Conservation (phyloP, 1,140 invertebrate genomes). For the Anadara kagoshimensis region DNA sequence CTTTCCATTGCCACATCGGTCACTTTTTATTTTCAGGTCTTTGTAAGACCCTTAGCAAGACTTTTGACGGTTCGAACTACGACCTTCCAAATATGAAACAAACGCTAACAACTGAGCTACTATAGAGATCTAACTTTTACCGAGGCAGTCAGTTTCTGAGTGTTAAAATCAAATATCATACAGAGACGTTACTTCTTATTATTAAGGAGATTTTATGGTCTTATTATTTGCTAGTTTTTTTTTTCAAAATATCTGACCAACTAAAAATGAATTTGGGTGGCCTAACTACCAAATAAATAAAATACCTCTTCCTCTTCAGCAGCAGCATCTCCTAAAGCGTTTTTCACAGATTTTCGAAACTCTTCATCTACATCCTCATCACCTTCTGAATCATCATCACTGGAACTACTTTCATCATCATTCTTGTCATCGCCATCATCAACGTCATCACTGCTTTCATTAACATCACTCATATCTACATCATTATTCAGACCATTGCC, state of each 20-base stretch:
- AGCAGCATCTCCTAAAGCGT: conserved; percentile 44
- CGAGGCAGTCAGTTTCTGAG: not conserved
- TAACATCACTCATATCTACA: not conserved
- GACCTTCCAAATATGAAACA: too few relatives aligned
- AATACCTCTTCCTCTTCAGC: conserved; percentile 23
- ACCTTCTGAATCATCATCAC: conserved; percentile 24
- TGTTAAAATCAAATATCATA: not conserved
- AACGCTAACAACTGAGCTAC: too few relatives aligned
- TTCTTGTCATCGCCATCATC: conserved; percentile 19
- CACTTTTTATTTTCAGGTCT: too few relatives aligned
- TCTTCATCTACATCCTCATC: conserved; percentile 37
- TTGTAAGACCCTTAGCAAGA: too few relatives aligned
- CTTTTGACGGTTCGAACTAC: too few relatives aligned
- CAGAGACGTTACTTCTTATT: not conserved
- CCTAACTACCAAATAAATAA: too few relatives aligned
- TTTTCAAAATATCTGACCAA: too few relatives aligned
- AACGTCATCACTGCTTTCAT: not conserved
- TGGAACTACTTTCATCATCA: conserved; percentile 28
- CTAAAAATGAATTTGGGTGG: too few relatives aligned
- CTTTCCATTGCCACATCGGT: too few relatives aligned
- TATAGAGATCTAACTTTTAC: too few relatives aligned
- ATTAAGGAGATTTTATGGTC: too few relatives aligned
- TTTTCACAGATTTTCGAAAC: conserved; percentile 39
- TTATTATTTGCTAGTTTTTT: too few relatives aligned
- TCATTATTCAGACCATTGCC: conserved; percentile 12